Base-by-base conservation (phyloP, 2,888 invertebrate genomes). In the Caradrina kadenii region DNA sequence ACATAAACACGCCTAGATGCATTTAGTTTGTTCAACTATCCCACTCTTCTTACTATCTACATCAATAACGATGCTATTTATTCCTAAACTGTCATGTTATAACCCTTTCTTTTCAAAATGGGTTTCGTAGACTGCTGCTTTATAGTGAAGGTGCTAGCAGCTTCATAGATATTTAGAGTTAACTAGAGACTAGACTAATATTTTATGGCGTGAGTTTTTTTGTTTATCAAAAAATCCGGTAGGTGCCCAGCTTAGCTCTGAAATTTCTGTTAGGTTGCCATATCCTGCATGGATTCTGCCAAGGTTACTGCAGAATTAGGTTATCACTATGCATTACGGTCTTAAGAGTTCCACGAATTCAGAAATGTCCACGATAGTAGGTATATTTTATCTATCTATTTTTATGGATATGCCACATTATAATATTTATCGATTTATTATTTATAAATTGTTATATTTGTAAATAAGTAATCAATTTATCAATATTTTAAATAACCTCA, bases 301-400 rank as follows among this genome's bases (percentile, higher is more conserved):
- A 35, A 55, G 22, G 35, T 69, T 19, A 49, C 31, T 54, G n/a
- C 19, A 56, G n/a, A 74, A 58, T 73, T 19, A 50, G 35, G 35
- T 42, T 48, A 19, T 52, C 48, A 17, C 17, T 21, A 60, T 22
- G 5, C 50, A 35, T 45, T 69, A 60, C 69, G 60, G 69, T 55
- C 59, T 68, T 45, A 11, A 75, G 67, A 58, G 68, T 3, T 31
- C 76, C 49, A 45, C 45, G 17, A 17, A 45, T 60, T 55, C 48
- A 67, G 64, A 50, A 60, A 56, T 22, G 61, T 61, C 22, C 35
- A 53, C 31, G 1, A 53, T 39, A 75, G 19, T 59, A 59, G 56
- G 48, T 53, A 42, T 65, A 73, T 76, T 56, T 58, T 70, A 69
- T 70, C 15, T 76, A 73, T 73, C n/a, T 76, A 69, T 76, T 49